phyloP scores from a whole-genome alignment of 2,113 vertebrate genomes.

The Lagenorhynchus albirostris region DNA sequence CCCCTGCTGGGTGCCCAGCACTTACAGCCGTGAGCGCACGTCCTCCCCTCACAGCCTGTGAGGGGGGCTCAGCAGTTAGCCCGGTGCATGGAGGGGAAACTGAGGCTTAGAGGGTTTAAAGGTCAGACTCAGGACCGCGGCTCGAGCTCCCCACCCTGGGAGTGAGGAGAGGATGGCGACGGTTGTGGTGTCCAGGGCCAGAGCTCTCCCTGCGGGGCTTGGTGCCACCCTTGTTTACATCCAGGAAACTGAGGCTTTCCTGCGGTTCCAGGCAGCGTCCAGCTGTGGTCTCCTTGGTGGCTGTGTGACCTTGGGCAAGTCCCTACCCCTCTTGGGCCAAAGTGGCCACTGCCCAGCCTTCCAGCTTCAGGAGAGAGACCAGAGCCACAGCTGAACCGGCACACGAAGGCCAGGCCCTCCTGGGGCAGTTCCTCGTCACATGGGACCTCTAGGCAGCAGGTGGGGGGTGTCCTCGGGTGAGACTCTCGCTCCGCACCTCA shows the following conservation, averaged over 20 bases:
- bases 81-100: background rate
- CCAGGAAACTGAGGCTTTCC: background rate
- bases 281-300: too few species aligned
- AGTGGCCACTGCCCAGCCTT: background rate
- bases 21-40: background rate
- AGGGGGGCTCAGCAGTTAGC: background rate
- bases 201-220: background rate
- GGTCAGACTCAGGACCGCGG: background rate
- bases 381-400: background rate
- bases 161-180: too few species aligned
- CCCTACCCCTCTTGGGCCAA: background rate
- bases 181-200: fast-evolving
- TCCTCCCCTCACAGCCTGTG: too few species aligned
- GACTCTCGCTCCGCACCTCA: background rate
- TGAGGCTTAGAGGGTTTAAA: background rate
- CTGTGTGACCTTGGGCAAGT: background rate
- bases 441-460: fast-evolving
- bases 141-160: fast-evolving
- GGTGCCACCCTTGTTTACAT: background rate
- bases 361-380: background rate
- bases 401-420: background rate
- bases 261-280: background rate
- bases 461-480: fast-evolving
- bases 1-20: background rate
- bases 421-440: background rate